Evolutionary conservation across 2,888 invertebrate genomes (phyloP).

Genomic region (Philereme vetulata): DNA sequence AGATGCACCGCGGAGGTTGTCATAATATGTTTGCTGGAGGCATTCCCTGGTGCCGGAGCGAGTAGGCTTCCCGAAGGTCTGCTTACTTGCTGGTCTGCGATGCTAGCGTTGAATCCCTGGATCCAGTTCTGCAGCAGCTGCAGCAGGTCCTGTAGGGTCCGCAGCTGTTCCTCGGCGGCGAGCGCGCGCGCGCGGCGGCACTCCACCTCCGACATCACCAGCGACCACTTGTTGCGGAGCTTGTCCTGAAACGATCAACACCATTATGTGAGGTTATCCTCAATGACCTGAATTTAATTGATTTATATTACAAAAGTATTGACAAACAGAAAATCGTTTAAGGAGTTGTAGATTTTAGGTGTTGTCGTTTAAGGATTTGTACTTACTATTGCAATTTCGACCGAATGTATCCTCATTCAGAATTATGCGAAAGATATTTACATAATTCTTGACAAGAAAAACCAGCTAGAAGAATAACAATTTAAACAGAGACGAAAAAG

Average conservation of each 20-base stretch:
- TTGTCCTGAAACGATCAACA: slow-evolving; percentile 61
- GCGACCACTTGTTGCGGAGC: slow-evolving; percentile 85
- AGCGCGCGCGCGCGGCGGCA: slow-evolving; percentile 78
- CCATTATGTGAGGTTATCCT: neutral
- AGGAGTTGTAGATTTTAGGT: no score
- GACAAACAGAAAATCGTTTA: neutral
- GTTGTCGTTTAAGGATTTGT: neutral
- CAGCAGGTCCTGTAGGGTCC: slow-evolving; percentile 72
- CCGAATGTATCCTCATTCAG: no score
- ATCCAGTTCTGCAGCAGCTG: slow-evolving; percentile 64
- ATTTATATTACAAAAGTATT: neutral
- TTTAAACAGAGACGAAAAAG: no score
- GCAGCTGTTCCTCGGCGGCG: slow-evolving; percentile 81
- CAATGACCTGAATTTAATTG: no score
- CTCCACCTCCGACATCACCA: slow-evolving; percentile 86
- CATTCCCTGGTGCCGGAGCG: no score
- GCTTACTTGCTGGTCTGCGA: neutral
- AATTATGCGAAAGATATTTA: no score
- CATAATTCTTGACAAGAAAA: no score
- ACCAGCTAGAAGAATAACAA: no score
- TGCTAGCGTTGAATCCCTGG: slow-evolving; percentile 35
- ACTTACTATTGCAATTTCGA: no score
- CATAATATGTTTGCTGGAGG: no score
- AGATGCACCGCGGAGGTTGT: no score
- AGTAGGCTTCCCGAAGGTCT: neutral